Evolutionary conservation across 2,797 vertebrate species (phyloP).

Genomic region (Pipistrellus pygmaeus): DNA sequence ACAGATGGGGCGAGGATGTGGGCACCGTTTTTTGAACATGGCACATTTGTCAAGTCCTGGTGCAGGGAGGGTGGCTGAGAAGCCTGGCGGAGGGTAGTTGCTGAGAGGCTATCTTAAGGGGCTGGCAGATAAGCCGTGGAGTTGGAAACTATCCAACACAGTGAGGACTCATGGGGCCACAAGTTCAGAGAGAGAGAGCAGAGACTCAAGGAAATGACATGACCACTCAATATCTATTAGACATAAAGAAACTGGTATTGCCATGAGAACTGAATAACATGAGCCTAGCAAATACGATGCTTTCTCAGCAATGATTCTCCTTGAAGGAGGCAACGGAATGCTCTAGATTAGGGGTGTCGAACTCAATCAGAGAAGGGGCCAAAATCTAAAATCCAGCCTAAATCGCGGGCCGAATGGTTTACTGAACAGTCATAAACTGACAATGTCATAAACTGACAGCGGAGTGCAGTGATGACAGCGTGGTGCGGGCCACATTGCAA

Average conservation of each 20-base stretch:
- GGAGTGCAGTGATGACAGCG: no score
- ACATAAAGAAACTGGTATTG: no score
- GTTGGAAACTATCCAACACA: background rate
- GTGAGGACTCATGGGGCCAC: background rate
- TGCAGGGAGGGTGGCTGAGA: background rate
- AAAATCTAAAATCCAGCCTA: no score
- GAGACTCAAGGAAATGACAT: background rate
- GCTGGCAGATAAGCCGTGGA: background rate
- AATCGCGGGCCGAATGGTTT: no score
- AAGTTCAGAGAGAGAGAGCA: background rate
- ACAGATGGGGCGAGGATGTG: background rate
- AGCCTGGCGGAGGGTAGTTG: background rate
- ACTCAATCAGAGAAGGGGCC: no score
- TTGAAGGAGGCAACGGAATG: background rate
- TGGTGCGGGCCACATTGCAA: no score
- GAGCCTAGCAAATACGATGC: accelerated
- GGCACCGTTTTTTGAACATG: background rate
- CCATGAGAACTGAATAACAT: background rate
- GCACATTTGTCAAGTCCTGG: background rate
- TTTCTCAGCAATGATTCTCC: background rate
- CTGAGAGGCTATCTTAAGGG: background rate
- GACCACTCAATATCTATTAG: accelerated
- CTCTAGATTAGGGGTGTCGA: no score
- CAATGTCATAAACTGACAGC: no score
- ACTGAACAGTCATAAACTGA: no score